A percentile compares a stretch with the other conserved stretches of the same genome.
These are phyloP conservation scores for Hirundo rustica DNA, from an alignment of 2,797 vertebrate genomes.

Conservation along the genomic window DNA sequence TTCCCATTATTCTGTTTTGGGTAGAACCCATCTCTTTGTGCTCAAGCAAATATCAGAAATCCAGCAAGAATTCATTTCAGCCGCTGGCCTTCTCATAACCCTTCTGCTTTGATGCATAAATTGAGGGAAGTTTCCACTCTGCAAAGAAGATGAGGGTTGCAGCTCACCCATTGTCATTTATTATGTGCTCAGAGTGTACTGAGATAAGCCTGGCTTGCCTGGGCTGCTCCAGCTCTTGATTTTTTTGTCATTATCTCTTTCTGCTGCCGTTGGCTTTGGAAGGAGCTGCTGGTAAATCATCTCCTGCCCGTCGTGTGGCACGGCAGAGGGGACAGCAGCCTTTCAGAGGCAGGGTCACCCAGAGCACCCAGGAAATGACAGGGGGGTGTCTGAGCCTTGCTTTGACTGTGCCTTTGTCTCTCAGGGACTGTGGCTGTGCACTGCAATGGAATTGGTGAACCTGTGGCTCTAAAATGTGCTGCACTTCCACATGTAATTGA, in stretches of 20 bases:
- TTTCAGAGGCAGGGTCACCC: not conserved
- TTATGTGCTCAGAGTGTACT: not conserved
- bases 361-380: not conserved
- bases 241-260: not conserved
- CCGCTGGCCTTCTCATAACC: not conserved
- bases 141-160: not conserved
- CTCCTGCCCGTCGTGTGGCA: not conserved
- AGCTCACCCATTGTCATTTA: not conserved
- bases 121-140: not conserved
- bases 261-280: not conserved
- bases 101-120: not conserved
- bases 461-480: not conserved
- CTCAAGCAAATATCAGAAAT: not conserved
- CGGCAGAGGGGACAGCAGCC: not conserved
- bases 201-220: not conserved
- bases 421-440: not conserved
- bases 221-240: not conserved
- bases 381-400: not conserved
- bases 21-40: not conserved
- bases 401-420: not conserved
- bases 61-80: not conserved
- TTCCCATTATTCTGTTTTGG: not conserved
- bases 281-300: not conserved
- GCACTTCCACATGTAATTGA: not conserved
- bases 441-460: not conserved